Base-by-base conservation (phyloP, 1,140 invertebrate genomes). In the Metaphire vulgaris region DNA sequence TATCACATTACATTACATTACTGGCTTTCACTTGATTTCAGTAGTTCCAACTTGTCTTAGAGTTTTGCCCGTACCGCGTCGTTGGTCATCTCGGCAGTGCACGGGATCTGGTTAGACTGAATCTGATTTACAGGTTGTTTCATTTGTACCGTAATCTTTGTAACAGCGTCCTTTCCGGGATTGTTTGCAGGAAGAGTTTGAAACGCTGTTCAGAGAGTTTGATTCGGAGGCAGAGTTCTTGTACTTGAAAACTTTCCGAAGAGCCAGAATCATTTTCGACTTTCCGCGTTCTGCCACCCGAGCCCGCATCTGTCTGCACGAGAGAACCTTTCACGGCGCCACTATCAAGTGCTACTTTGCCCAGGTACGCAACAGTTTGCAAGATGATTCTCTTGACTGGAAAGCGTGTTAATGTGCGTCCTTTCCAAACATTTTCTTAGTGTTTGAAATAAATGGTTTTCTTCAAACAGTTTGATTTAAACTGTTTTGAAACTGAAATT, bases 221-320 rank as follows among this genome's bases (percentile, higher is more conserved):
- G 92, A 93, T 74, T 88, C 91, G 76, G 83, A 86, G 21, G 91
- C 90, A 30, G 92, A 92, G 31, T 96, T 98, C 88, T 92, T 95
- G 81, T 98, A 96, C 89, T 91, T 98, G 79, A 91, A 92, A 81
- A 97, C 94, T 83, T 98, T 98, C 86, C 90, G 90, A 81, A 90
- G 96, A 81, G 90, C 95, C 83, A 89, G 95, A 80, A 94, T 98
- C 2, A 95, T 96, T 84, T 97, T 93, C 85, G 89, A 89, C 80
- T 91, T 90, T 76, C 90, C 94, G 1, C 87, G 90, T 77, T 90
- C 91, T 33, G 95, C 96, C 29, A 91, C 92, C 12, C 90, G 90
- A 80, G 93, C 94, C n/a, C 88, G 92, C 80, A 90, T 93, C 78
- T 91, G 95, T 80, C 87, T 96, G 70, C 93, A 97, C 86, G 92